These are phyloP conservation scores for Cotesia vestalis DNA, from an alignment of 1,140 invertebrate species.

Conservation along the genomic window DNA sequence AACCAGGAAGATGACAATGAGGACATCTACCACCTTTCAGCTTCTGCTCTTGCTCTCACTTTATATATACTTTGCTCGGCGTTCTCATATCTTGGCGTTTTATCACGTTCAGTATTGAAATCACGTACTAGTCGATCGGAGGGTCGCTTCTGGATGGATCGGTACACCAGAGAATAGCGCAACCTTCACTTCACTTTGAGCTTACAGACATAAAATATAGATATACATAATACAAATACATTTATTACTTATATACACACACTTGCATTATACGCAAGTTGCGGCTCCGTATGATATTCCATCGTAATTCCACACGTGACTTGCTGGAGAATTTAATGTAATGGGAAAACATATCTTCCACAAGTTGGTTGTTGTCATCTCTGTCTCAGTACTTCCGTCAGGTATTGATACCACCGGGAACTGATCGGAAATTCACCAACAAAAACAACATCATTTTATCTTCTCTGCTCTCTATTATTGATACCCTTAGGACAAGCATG, in stretches of 20 bases:
- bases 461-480: too few relatives aligned
- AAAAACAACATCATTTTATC: too few relatives aligned
- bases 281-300: conserved; percentile 37
- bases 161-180: conserved; percentile 29
- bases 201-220: background rate
- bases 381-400: background rate
- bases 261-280: conserved; percentile 36
- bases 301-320: conserved; percentile 36
- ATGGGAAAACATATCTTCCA: conserved; percentile 26
- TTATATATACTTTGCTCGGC: conserved; percentile 12
- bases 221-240: background rate
- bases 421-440: too few relatives aligned
- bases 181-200: conserved; percentile 29
- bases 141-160: conserved; percentile 44
- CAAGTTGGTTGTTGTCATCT: conserved; percentile 9
- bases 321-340: conserved; percentile 26
- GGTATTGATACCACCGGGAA: background rate
- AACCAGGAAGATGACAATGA: background rate
- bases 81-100: conserved; percentile 23
- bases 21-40: background rate
- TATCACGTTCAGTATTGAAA: conserved; percentile 47
- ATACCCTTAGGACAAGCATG: too few relatives aligned
- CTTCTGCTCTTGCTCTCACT: background rate
- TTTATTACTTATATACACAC: background rate
- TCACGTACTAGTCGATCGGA: conserved; percentile 47